Evolutionary conservation across 2,888 invertebrate species (phyloP).

Genomic region (Apamea epomidion): DNA sequence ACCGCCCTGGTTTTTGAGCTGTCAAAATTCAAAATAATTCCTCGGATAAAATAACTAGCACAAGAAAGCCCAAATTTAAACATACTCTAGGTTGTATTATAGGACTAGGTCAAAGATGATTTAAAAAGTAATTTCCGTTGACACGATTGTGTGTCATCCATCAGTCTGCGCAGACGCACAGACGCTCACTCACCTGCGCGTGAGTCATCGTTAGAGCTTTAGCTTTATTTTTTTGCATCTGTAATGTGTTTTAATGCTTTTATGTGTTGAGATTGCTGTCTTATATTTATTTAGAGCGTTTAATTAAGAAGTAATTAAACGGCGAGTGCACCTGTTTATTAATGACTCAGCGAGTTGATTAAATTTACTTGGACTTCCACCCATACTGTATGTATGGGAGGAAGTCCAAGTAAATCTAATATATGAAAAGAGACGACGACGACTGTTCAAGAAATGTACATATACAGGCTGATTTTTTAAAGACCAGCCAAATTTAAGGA

Average conservation of each 20-base stretch:
- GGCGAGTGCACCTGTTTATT: conserved; percentile 26
- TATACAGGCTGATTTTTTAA: too few relatives aligned
- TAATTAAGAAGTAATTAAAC: conserved; percentile 45
- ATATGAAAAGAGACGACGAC: not conserved
- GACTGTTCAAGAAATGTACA: not conserved
- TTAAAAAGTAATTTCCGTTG: conserved; percentile 22
- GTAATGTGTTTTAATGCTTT: conserved; percentile 36
- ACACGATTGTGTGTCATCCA: conserved; percentile 64
- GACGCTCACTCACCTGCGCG: conserved; percentile 71
- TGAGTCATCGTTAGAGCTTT: conserved; percentile 67
- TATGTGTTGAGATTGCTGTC: conserved; percentile 25
- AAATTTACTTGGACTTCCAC: too few relatives aligned
- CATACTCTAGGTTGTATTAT: not conserved
- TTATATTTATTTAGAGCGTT: conserved; percentile 44
- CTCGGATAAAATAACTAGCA: not conserved
- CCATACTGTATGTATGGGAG: not conserved
- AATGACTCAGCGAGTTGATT: conserved; percentile 22
- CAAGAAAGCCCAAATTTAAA: not conserved
- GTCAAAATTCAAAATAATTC: not conserved
- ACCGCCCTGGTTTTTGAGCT: not conserved
- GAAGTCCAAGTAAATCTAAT: not conserved
- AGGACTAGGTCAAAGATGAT: conserved; percentile 8
- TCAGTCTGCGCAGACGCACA: conserved; percentile 65
- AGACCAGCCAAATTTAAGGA: too few relatives aligned
- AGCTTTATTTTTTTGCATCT: conserved; percentile 41